A percentile compares a stretch with the other conserved stretches of the same genome.
Conservation (phyloP, 2,113 vertebrate genomes). For the Motacilla tschutschensis region DNA sequence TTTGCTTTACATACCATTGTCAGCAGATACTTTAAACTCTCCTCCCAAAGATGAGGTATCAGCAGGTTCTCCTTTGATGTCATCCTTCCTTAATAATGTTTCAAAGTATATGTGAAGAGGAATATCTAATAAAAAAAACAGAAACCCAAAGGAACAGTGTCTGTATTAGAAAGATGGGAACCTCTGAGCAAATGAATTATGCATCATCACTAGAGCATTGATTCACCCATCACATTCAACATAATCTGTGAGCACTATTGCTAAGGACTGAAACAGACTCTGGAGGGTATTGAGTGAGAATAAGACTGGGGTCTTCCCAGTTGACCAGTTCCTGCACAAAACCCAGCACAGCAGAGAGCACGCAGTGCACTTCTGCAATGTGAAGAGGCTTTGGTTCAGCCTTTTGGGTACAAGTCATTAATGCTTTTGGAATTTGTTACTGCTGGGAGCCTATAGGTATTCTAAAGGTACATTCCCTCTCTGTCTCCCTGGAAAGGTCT, state of each 20-base stretch:
- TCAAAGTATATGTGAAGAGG: constrained; percentile 74
- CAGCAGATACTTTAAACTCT: constrained; percentile 58
- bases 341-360: neutral
- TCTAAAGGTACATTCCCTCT: neutral
- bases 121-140: constrained; percentile 71
- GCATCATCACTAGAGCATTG: neutral
- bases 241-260: neutral
- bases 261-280: neutral
- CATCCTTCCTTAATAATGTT: constrained; percentile 69
- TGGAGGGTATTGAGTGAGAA: neutral
- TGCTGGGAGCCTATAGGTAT: neutral
- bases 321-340: neutral
- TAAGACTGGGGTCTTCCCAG: neutral
- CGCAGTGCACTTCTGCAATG: neutral
- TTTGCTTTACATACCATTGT: constrained; percentile 66
- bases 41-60: constrained; percentile 56
- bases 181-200: neutral
- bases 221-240: neutral
- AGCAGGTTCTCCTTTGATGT: constrained; percentile 71
- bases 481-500: neutral
- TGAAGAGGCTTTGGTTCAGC: neutral
- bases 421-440: neutral
- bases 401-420: neutral
- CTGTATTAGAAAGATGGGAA: neutral
- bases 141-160: neutral